Evolutionary conservation across 1,140 invertebrate species (phyloP), one percentile per base, ranked within the genome.

Genomic region (Drosophila lacertosa): DNA sequence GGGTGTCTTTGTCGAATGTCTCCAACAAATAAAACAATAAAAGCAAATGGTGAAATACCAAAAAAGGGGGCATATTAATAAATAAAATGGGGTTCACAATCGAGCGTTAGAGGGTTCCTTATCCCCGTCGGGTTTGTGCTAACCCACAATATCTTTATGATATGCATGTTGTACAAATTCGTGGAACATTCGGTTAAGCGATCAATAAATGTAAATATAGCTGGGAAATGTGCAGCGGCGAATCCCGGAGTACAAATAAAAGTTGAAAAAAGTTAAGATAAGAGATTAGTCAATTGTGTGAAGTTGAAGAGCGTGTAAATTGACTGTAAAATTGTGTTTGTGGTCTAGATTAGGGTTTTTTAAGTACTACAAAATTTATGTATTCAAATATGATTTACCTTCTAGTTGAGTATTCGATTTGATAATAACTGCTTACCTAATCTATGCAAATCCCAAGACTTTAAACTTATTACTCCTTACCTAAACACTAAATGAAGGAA

Each of bases 1-100:
- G 63, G 77, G 76, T 81, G 48, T 57, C 54, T 76, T 40, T 42
- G 32, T 47, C 47, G 15, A 58, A 65, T 67, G 74, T 77, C 74
- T 75, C 63, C 58, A 71, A 72, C 58, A 71, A 72, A 77, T 82
- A 77, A 83, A 83, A 83, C 75, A 83, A 83, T 83, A 83, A 83
- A 83, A 84, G 45, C 79, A 69, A 84, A 83, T 84, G 79, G 64
- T 47, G 42, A 70, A 77, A 33, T 18, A 69, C 37, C 55, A 37
- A 59, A 37, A 59, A 55, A 44, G 37, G 55, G 33, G 22, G 45
- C 33, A 66, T 75, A 80, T 80, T 77, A 67, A 77, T 77, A 77
- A 74, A 82, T 73, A 74, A 75, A 73, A 82, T 64, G 53, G 59
- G 53, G 57, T 48, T 40, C 51, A 40, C 51, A 39, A 20, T 13